Conservation (phyloP, 2,797 vertebrate genomes). For the Acestrorhynchus altus region DNA sequence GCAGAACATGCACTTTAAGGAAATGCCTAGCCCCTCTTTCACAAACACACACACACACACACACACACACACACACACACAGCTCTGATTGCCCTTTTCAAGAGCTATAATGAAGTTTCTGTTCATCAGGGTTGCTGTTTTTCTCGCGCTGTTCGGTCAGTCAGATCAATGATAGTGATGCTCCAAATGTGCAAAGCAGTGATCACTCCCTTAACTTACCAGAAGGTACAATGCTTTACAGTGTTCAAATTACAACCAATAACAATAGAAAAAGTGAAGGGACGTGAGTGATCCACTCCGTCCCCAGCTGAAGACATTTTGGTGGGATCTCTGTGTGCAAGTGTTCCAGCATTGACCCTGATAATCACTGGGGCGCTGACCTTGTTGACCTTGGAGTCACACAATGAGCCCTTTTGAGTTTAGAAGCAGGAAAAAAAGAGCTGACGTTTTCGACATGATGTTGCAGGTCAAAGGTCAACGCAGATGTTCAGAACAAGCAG, state of each 20-base stretch:
- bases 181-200: neutral
- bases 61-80: neutral
- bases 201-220: neutral
- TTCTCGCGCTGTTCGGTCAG: neutral
- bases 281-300: too few relatives aligned
- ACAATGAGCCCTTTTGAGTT: neutral
- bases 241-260: too few relatives aligned
- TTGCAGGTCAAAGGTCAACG: neutral
- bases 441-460: neutral
- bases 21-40: constrained; percentile 31
- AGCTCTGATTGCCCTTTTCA: constrained; percentile 40
- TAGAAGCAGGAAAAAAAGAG: neutral
- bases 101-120: constrained; percentile 41
- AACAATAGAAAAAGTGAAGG: too few relatives aligned
- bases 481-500: neutral
- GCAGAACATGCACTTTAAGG: constrained; percentile 46
- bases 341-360: neutral
- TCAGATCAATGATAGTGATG: neutral
- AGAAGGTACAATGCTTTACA: too few relatives aligned
- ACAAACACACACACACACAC: neutral
- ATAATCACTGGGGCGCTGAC: neutral
- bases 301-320: neutral
- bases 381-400: neutral
- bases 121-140: constrained; percentile 24
- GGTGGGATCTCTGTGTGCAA: constrained; percentile 1